phyloP scores from a whole-genome alignment of 2,888 invertebrate genomes.

The Gastrophysa polygoni region DNA sequence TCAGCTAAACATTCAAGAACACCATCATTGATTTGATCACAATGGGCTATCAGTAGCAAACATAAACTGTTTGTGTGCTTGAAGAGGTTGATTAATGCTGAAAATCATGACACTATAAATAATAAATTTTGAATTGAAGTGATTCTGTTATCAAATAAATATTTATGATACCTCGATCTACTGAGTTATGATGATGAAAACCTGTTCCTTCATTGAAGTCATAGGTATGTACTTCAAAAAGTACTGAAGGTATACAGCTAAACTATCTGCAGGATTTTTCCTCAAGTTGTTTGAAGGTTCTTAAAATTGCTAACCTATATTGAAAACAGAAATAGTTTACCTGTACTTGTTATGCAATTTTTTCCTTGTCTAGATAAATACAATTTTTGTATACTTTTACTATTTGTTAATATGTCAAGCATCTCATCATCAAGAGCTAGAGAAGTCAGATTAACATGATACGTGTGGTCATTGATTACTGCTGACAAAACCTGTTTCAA shows the following conservation, averaged over 20 bases:
- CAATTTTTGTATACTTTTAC: slow-evolving; percentile 46
- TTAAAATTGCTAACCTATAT: not conserved
- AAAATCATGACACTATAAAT: too few species aligned
- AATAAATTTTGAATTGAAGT: too few species aligned
- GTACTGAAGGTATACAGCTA: too few species aligned
- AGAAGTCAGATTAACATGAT: slow-evolving; percentile 48
- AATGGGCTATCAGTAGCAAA: slow-evolving; percentile 46
- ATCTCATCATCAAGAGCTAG: slow-evolving; percentile 48
- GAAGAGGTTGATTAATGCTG: slow-evolving; percentile 49
- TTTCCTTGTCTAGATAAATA: slow-evolving; percentile 43
- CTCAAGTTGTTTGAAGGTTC: too few species aligned
- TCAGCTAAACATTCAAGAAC: slow-evolving; percentile 61
- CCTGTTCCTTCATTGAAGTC: too few species aligned
- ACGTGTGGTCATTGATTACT: slow-evolving; percentile 46
- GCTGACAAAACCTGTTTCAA: slow-evolving; percentile 42
- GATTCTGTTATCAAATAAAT: too few species aligned
- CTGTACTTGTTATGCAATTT: slow-evolving; percentile 39
- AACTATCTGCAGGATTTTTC: too few species aligned
- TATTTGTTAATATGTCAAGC: slow-evolving; percentile 44
- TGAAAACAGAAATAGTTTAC: slow-evolving; percentile 36
- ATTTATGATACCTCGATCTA: too few species aligned
- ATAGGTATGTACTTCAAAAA: too few species aligned
- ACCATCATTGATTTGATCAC: slow-evolving; percentile 60
- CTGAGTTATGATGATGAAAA: too few species aligned
- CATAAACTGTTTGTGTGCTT: slow-evolving; percentile 43